Evolutionary conservation across 2,888 invertebrate species (phyloP).

Genomic region (Digitonthophagus gazella): DNA sequence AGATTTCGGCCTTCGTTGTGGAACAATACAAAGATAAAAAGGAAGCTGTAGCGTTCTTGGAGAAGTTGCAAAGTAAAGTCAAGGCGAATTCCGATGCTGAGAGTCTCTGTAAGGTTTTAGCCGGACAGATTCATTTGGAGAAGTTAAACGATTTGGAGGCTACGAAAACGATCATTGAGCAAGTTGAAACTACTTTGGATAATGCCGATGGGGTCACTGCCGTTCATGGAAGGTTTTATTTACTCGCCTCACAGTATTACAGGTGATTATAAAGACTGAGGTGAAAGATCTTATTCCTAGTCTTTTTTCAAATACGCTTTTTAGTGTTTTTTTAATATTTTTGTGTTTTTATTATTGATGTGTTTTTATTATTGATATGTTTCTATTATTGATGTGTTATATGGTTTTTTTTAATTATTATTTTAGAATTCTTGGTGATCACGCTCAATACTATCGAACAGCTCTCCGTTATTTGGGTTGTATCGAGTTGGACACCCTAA

Average conservation of each 20-base stretch:
- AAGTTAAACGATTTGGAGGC: constrained; percentile 74
- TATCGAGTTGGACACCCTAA: constrained; percentile 66
- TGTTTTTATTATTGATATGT: too few species aligned
- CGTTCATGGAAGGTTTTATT: constrained; percentile 92
- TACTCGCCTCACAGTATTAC: constrained; percentile 89
- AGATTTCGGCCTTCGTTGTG: constrained; percentile 77
- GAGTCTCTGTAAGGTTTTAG: constrained; percentile 83
- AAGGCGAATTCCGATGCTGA: constrained; percentile 82
- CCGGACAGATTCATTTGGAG: constrained; percentile 77
- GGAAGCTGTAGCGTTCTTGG: constrained; percentile 83
- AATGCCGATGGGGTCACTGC: constrained; percentile 89
- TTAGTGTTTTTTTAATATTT: neutral
- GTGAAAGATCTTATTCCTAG: too few species aligned
- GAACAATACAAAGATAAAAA: constrained; percentile 77
- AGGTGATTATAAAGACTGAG: too few species aligned
- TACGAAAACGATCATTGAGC: constrained; percentile 83
- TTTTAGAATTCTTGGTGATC: constrained; percentile 73
- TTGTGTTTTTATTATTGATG: too few species aligned
- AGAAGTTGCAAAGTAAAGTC: constrained; percentile 85
- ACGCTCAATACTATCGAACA: constrained; percentile 93
- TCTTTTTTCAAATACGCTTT: too few species aligned
- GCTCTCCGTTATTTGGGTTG: constrained; percentile 76
- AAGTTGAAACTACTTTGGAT: constrained; percentile 80
- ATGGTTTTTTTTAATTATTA: too few species aligned
- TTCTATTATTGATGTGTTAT: too few species aligned